Percentiles rank a stretch among this genome's conserved stretches.
Evolutionary conservation across 2,888 invertebrate species (phyloP).

Genomic region (Iselma pallidipennis): DNA sequence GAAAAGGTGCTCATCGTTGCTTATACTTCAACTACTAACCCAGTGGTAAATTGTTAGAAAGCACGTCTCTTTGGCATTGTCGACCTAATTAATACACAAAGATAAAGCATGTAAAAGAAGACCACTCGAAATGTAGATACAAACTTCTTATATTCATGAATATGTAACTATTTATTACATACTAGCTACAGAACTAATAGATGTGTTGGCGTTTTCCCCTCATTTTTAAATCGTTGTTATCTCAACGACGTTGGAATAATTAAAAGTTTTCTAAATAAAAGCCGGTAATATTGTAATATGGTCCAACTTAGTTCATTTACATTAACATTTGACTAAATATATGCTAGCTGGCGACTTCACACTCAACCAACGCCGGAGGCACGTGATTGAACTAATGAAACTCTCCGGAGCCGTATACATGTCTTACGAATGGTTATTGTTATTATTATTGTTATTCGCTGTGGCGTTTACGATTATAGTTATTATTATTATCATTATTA

Average conservation of each 20-base stretch:
- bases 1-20: too few relatives aligned
- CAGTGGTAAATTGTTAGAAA: slow-evolving; percentile 8
- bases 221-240: slow-evolving; percentile 23
- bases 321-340: slow-evolving; percentile 34
- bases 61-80: slow-evolving; percentile 28
- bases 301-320: slow-evolving; percentile 32
- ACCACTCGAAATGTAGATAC: not conserved
- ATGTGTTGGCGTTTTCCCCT: not conserved
- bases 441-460: slow-evolving; percentile 54
- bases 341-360: slow-evolving; percentile 28
- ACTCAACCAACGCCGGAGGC: slow-evolving; percentile 32
- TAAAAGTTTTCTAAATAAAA: slow-evolving; percentile 35
- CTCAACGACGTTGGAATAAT: slow-evolving; percentile 30
- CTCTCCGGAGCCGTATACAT: slow-evolving; percentile 50
- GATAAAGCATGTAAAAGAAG: slow-evolving; percentile 33
- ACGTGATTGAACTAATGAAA: slow-evolving; percentile 54
- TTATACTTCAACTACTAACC: not conserved
- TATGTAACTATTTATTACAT: not conserved
- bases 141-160: not conserved
- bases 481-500: slow-evolving; percentile 31
- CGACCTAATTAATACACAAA: slow-evolving; percentile 34
- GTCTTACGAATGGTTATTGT: slow-evolving; percentile 53
- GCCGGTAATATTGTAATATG: slow-evolving; percentile 30
- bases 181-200: not conserved
- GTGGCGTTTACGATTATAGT: slow-evolving; percentile 49